Conservation (phyloP, 2,888 invertebrate species). For the Machimus rusticus region DNA sequence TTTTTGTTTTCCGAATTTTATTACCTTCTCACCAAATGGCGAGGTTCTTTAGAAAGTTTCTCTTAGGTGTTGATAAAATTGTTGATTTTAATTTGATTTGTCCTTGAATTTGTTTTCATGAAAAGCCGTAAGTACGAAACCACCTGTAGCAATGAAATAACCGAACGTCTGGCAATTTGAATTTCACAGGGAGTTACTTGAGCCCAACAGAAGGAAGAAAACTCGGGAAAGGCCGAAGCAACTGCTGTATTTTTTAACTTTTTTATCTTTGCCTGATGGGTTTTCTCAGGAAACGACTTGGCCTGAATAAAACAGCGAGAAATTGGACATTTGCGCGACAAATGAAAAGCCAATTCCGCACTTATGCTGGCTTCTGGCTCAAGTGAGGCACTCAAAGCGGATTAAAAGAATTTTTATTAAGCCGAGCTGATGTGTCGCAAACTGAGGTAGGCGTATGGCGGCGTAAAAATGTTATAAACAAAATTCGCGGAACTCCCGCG, state of each 20-base stretch:
- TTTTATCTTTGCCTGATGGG: neutral
- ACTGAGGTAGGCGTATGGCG: neutral
- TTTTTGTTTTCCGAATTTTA: neutral
- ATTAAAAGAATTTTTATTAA: constrained; percentile 26
- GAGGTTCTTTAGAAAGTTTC: neutral
- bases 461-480: constrained; percentile 17
- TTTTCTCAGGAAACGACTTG: neutral
- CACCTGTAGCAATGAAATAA: neutral
- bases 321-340: neutral
- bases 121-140: neutral
- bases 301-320: neutral
- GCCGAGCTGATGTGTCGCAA: neutral
- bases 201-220: neutral
- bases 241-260: neutral
- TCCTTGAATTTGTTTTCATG: neutral
- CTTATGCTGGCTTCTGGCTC: neutral
- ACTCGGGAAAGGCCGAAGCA: neutral
- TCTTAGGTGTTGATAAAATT: neutral
- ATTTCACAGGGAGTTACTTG: neutral
- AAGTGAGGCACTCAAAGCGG: neutral
- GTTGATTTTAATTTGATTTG: neutral
- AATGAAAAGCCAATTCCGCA: neutral
- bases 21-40: neutral
- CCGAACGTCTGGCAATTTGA: neutral
- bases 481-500: neutral